Evolutionary conservation across 2,888 invertebrate genomes (phyloP), one percentile per base, ranked within the genome.

Genomic region (Amphipoea oculea): DNA sequence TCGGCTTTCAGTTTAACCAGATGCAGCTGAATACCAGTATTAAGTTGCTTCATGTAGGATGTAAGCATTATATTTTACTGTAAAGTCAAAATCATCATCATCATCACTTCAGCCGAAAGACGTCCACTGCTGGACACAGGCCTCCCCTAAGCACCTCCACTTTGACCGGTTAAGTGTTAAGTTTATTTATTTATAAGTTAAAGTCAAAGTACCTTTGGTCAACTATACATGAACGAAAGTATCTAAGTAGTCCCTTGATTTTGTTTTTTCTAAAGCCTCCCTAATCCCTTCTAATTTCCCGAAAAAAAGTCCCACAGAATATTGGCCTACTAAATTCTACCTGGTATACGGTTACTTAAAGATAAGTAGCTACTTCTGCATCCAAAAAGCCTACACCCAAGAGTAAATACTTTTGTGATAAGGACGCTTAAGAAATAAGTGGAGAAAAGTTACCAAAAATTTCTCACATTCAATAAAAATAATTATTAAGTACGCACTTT

Each of bases 401-500:
- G 5, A 14, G 5, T 2, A 62, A 66, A 51, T 60, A 67, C 48
- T 82, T 69, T 11, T 40, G 29, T 63, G 20, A 66, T 40, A 54
- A 51, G 14, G n/a, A 40, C 40, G 29, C 11, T 2, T 45, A 45
- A 54, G 40, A 67, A 48, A 48, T 51, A 70, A 66, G 17, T 29
- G 20, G 1, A 40, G 4, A 14, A 76, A 69, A 79, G 14, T 66
- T 84, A 65, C 70, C 65, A 78, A 82, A 84, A 62, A 29, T 54
- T 14, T 29, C 51, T 20, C 66, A 42, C 6, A 62, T 80, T 77
- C 36, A 60, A 14, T 63, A 36, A 68, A 71, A 77, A 83, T 67
- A 76, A 86, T 68, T 36, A 87, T 40, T 71, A 80, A 65, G 23
- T 12, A 70, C n/a, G 14, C 42, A 62, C 45, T 66, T 67, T 73